These are phyloP conservation scores for Lates calcarifer DNA, from an alignment of 2,113 vertebrate genomes.

Conservation along the genomic window DNA sequence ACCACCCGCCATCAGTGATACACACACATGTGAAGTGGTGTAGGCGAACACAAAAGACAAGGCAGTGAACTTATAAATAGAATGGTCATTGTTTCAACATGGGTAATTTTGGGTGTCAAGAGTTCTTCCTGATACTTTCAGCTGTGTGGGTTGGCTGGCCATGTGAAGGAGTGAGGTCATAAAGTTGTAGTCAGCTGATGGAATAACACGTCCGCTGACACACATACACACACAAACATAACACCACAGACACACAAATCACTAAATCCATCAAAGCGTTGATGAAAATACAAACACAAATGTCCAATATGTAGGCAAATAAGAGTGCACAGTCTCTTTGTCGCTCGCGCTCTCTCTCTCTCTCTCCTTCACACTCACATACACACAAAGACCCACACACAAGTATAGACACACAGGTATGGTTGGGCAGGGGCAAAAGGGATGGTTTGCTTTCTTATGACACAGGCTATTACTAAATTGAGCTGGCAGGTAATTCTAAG, in stretches of 20 bases:
- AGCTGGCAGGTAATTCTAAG: constrained; percentile 88
- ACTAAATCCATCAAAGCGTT: constrained; percentile 12
- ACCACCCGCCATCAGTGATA: constrained; percentile 34
- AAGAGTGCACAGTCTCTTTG: background rate
- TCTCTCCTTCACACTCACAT: background rate
- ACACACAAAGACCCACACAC: constrained; percentile 32
- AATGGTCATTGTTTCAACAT: constrained; percentile 78
- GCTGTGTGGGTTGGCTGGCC: constrained; percentile 30
- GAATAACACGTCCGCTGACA: constrained; percentile 72
- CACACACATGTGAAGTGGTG: constrained; percentile 40
- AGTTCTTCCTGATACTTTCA: constrained; percentile 67
- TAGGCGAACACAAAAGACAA: constrained; percentile 72
- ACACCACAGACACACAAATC: background rate
- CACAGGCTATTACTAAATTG: constrained; percentile 88
- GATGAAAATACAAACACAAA: constrained; percentile 22
- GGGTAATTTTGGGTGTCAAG: constrained; percentile 77
- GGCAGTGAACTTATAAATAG: constrained; percentile 80
- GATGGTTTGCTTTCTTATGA: constrained; percentile 95
- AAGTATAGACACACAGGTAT: constrained; percentile 69
- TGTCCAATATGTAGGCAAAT: background rate
- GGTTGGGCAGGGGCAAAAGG: constrained; percentile 67
- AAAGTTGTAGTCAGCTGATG: constrained; percentile 84
- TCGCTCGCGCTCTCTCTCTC: background rate
- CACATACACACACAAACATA: background rate
- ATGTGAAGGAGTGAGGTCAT: constrained; percentile 76